Evolutionary conservation across 2,797 vertebrate species (phyloP).

Genomic region (Artibeus jamaicensis): DNA sequence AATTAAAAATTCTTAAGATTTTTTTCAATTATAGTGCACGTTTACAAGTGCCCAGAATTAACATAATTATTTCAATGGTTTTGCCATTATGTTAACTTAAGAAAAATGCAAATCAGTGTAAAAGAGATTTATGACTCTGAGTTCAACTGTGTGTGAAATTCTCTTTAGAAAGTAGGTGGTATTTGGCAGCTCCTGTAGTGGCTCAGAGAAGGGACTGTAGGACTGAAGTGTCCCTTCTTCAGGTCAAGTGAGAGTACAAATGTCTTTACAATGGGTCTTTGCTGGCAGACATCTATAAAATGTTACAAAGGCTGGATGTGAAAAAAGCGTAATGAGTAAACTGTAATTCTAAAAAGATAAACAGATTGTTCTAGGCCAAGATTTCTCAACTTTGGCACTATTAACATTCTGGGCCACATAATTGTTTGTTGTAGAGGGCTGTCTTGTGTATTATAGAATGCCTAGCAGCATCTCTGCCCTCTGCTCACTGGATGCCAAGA

Average conservation of each 20-base stretch:
- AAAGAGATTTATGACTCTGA: not conserved
- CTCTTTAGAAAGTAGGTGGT: not conserved
- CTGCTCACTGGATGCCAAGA: not conserved
- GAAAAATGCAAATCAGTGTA: not conserved
- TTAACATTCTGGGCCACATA: not conserved
- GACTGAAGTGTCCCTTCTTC: not conserved
- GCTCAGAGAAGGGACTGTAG: not conserved
- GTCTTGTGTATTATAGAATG: not conserved
- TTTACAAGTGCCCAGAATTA: not conserved
- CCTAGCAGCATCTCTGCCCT: not conserved
- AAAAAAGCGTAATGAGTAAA: not conserved
- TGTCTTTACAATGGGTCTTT: not conserved
- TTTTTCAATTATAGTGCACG: not conserved
- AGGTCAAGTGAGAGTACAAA: not conserved
- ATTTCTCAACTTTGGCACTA: not conserved
- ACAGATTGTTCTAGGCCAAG: not conserved
- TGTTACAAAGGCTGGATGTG: not conserved
- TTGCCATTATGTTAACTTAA: slow-evolving; percentile 22
- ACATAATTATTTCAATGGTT: not conserved
- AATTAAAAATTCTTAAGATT: not conserved
- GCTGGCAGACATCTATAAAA: not conserved
- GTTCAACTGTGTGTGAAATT: not conserved
- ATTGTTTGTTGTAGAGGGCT: not conserved
- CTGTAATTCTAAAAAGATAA: not conserved
- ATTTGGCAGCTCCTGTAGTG: not conserved